Evolutionary conservation across 2,797 vertebrate genomes (phyloP).

Genomic region (Kryptopterus vitreolus): DNA sequence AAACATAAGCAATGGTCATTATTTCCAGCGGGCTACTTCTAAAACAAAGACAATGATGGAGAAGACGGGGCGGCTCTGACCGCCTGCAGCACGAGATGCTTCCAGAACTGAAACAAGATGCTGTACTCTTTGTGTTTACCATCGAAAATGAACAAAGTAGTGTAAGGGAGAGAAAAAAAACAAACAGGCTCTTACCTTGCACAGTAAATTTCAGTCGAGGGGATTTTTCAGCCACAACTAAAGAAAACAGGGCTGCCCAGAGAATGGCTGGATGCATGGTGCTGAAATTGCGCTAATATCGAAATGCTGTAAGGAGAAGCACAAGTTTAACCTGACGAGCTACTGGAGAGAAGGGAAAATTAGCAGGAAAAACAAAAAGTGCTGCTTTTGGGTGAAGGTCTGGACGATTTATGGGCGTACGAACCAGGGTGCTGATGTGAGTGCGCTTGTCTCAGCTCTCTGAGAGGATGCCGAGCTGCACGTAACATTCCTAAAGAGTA

Average conservation of each 20-base stretch:
- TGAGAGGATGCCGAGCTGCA: slow-evolving; percentile 66
- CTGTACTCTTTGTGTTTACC: slow-evolving; percentile 1
- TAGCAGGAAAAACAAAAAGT: neutral
- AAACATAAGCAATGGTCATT: neutral
- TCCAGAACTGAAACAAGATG: slow-evolving; percentile 12
- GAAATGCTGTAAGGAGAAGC: neutral
- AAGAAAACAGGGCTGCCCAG: slow-evolving; percentile 61
- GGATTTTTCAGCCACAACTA: slow-evolving; percentile 67
- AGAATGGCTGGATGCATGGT: slow-evolving; percentile 70
- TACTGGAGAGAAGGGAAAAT: neutral
- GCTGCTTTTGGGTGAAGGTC: slow-evolving; percentile 16
- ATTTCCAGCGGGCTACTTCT: neutral
- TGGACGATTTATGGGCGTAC: slow-evolving; percentile 19
- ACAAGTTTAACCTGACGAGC: slow-evolving; percentile 4
- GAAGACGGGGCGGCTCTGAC: neutral
- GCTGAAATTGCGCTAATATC: slow-evolving; percentile 13
- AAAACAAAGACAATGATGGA: neutral
- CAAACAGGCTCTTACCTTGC: slow-evolving; percentile 67
- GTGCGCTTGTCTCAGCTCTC: slow-evolving; percentile 55
- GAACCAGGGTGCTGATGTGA: slow-evolving; percentile 42
- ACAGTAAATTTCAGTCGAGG: slow-evolving; percentile 79
- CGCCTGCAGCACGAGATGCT: slow-evolving; percentile 16
- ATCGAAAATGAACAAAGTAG: neutral
- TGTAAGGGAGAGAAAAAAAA: neutral
- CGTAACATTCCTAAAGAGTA: slow-evolving; percentile 67